These are phyloP conservation scores for Hymenopus coronatus DNA, from an alignment of 2,888 invertebrate species.

Conservation along the genomic window DNA sequence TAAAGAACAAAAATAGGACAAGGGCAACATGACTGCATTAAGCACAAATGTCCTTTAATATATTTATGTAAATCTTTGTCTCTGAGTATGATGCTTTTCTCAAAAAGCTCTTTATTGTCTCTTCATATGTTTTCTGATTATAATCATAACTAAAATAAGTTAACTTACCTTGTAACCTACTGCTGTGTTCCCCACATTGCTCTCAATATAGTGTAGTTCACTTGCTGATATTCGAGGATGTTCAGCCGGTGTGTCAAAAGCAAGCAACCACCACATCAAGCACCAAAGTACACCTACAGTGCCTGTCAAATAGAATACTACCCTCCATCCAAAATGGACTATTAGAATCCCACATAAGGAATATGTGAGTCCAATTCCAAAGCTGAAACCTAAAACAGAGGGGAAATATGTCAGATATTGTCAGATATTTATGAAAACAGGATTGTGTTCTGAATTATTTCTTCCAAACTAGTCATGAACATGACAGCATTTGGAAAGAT, in stretches of 20 bases:
- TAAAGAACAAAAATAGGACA: not conserved
- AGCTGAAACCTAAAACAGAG: slow-evolving; percentile 60
- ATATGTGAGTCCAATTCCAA: slow-evolving; percentile 70
- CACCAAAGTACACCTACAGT: slow-evolving; percentile 64
- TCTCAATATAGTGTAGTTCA: slow-evolving; percentile 65
- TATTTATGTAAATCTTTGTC: not conserved
- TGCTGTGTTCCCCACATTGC: slow-evolving; percentile 56
- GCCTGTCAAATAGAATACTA: slow-evolving; percentile 69
- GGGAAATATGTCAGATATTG: no score
- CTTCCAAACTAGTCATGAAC: no score
- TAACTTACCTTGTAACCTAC: slow-evolving; percentile 48
- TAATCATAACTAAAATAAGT: not conserved
- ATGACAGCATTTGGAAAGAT: no score
- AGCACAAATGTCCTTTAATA: not conserved
- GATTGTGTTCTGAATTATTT: no score
- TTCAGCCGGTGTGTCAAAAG: slow-evolving; percentile 64
- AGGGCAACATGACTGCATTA: not conserved
- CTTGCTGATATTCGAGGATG: slow-evolving; percentile 65
- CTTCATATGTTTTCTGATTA: not conserved
- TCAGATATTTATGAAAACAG: no score
- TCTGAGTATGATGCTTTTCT: not conserved
- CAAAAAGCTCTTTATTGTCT: not conserved
- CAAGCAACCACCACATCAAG: slow-evolving; percentile 64
- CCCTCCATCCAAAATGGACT: slow-evolving; percentile 64
- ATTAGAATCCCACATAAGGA: slow-evolving; percentile 68